Evolutionary conservation across 2,888 invertebrate genomes (phyloP).

Genomic region (Drosophila multiciliata): DNA sequence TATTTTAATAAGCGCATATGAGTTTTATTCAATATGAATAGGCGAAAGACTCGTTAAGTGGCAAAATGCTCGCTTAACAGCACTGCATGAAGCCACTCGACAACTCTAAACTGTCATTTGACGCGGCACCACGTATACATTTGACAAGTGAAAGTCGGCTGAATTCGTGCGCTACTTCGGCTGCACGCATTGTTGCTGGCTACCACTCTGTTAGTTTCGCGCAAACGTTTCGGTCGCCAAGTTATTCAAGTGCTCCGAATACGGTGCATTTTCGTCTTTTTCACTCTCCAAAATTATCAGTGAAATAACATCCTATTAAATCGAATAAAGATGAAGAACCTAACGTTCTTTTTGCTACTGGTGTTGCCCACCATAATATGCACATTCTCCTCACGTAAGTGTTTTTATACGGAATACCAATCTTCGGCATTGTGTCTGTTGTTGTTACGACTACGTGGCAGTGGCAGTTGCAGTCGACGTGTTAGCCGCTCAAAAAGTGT

Average conservation of each 20-base stretch:
- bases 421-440: slow-evolving; percentile 5
- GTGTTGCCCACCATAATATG: slow-evolving; percentile 90
- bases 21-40: background rate
- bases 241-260: slow-evolving; percentile 1
- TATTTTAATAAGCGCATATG: background rate
- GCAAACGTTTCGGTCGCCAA: slow-evolving; percentile 48
- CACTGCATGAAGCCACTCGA: slow-evolving; percentile 6
- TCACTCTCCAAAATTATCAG: slow-evolving; percentile 20
- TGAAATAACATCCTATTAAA: slow-evolving; percentile 30
- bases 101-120: slow-evolving; percentile 59
- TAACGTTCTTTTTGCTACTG: slow-evolving; percentile 88
- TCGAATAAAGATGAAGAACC: slow-evolving; percentile 87
- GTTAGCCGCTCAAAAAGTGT: background rate
- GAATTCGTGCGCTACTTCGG: slow-evolving; percentile 58
- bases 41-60: no score
- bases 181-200: slow-evolving; percentile 39
- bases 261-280: slow-evolving; percentile 32
- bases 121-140: slow-evolving; percentile 73
- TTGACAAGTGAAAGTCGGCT: slow-evolving; percentile 72
- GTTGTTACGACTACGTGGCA: slow-evolving; percentile 58
- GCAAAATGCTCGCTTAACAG: background rate
- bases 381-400: slow-evolving; percentile 90
- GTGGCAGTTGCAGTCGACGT: slow-evolving; percentile 36
- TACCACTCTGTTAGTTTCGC: slow-evolving; percentile 56
- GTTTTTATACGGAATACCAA: slow-evolving; percentile 2